A percentile compares a stretch with the other conserved stretches of the same genome.
phyloP scores from a whole-genome alignment of 2,113 vertebrate genomes.

The Epinephelus cyanopodus region DNA sequence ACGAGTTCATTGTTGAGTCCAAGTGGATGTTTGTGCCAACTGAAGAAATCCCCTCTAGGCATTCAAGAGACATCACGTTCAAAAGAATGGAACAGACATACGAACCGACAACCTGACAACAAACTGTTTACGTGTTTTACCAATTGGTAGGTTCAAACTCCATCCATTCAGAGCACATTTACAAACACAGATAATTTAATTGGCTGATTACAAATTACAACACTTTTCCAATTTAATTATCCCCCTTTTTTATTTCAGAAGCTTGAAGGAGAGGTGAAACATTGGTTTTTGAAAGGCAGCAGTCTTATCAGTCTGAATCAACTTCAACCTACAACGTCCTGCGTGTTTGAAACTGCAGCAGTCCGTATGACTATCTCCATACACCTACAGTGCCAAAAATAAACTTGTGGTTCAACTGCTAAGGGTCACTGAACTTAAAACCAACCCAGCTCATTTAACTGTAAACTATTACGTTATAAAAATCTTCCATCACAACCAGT shows the following conservation, averaged over 20 bases:
- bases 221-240: too few species aligned
- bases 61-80: too few species aligned
- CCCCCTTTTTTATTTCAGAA: not conserved
- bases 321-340: too few species aligned
- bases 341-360: not conserved
- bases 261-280: not conserved
- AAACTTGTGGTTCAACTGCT: not conserved
- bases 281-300: not conserved
- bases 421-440: not conserved
- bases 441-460: not conserved
- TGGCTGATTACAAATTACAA: not conserved
- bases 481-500: not conserved
- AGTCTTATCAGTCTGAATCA: too few species aligned
- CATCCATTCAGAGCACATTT: too few species aligned
- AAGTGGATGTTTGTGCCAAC: too few species aligned
- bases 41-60: too few species aligned
- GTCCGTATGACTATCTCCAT: not conserved
- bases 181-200: too few species aligned
- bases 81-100: too few species aligned
- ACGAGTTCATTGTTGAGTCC: too few species aligned
- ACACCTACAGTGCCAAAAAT: slow-evolving; percentile 4
- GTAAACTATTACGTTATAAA: not conserved
- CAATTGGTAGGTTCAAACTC: not conserved
- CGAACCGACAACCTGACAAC: too few species aligned
- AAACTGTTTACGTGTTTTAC: not conserved